phyloP scores from a whole-genome alignment of 1,140 invertebrate genomes.

The Chrysoperla carnea region DNA sequence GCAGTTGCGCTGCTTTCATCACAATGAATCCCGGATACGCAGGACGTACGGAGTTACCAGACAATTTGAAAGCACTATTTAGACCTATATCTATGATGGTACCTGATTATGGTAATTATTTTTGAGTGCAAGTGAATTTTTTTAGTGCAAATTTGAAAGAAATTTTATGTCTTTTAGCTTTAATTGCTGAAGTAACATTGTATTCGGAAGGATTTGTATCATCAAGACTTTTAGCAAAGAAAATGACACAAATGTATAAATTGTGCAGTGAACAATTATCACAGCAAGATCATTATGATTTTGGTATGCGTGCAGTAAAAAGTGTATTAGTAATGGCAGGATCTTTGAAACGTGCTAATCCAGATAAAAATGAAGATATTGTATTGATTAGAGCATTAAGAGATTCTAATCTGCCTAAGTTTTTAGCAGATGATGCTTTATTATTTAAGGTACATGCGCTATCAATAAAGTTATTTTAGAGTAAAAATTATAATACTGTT shows the following conservation, averaged over 20 bases:
- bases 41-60: conserved; percentile 66
- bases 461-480: not conserved
- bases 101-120: conserved; percentile 58
- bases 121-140: not conserved
- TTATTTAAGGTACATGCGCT: conserved; percentile 37
- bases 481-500: conserved; percentile 1
- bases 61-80: conserved; percentile 73
- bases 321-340: conserved; percentile 70
- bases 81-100: conserved; percentile 87
- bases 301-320: conserved; percentile 68
- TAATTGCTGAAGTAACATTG: conserved; percentile 83
- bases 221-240: conserved; percentile 65
- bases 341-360: conserved; percentile 66
- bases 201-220: conserved; percentile 86
- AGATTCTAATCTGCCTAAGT: conserved; percentile 87
- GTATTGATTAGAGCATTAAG: conserved; percentile 66
- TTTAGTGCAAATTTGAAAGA: not conserved
- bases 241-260: conserved; percentile 87
- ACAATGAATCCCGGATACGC: conserved; percentile 85
- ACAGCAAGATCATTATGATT: conserved; percentile 87
- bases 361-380: conserved; percentile 61
- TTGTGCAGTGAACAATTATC: conserved; percentile 82
- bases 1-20: conserved; percentile 75
- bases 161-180: conserved; percentile 28
- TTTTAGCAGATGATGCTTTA: conserved; percentile 67